Conservation (phyloP, 2,888 invertebrate genomes). For the Nowickia ferox region DNA sequence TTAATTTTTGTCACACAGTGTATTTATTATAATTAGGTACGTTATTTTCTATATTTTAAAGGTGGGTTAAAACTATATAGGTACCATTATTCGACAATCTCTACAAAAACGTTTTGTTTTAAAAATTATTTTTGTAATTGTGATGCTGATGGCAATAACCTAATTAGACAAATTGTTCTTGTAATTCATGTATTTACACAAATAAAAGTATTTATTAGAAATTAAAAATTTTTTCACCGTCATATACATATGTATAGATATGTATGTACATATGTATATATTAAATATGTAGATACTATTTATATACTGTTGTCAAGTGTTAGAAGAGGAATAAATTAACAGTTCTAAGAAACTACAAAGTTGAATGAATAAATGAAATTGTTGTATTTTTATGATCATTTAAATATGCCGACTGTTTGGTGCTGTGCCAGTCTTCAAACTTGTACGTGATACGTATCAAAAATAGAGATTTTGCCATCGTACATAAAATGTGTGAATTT, state of each 20-base stretch:
- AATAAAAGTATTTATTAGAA: too few species aligned
- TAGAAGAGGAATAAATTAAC: not conserved
- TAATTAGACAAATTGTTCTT: too few species aligned
- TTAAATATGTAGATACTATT: not conserved
- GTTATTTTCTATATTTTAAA: too few species aligned
- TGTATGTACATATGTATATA: not conserved
- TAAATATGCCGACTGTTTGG: not conserved
- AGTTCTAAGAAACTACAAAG: conserved; percentile 34
- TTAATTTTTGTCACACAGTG: too few species aligned
- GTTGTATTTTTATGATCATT: not conserved
- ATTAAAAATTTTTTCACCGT: not conserved
- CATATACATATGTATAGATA: not conserved
- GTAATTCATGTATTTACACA: too few species aligned
- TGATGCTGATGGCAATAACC: too few species aligned
- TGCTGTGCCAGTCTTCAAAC: conserved; percentile 23
- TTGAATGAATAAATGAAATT: conserved; percentile 12
- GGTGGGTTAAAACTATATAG: too few species aligned
- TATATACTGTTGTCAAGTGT: conserved; percentile 38
- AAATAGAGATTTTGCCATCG: not conserved
- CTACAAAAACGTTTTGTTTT: too few species aligned
- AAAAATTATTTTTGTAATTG: too few species aligned
- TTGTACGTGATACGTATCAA: not conserved
- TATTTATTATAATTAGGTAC: too few species aligned
- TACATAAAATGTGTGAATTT: conserved; percentile 3
- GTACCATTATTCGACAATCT: too few species aligned